Evolutionary conservation across 2,888 invertebrate species (phyloP), one percentile per base, ranked within the genome.

Genomic region (Cryptosula pallasiana): DNA sequence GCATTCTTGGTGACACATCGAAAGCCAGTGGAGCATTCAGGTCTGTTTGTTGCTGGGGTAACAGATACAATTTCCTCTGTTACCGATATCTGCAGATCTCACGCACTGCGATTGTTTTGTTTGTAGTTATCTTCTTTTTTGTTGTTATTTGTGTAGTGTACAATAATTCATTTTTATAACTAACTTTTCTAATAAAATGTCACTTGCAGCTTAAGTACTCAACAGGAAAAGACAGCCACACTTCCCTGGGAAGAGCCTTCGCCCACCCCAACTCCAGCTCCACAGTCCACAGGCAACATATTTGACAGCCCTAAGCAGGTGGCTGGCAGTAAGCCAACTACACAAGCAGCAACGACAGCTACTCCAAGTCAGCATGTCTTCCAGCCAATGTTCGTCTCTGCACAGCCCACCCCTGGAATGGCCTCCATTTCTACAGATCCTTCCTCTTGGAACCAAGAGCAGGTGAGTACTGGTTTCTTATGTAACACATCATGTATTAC

Each of bases 381-480:
- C 34, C 63, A 25, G 63, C 63, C 63, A 2, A 63, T 63, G 63
- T 63, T 63, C n/a, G 27, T 16, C 20, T 2, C 63, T 29, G 25
- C 32, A 9, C 5, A 27, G 2, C 25, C 32, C 29, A 13, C n/a
- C 32, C 32, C 63, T 9, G 3, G 16, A 2, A 27, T 5, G 5
- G 32, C 34, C 32, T 5, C 27, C 32, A 9, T 23, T 5, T 9
- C 20, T 13, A 9, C 27, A 13, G 63, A 63, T 32, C 32, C 63
- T 63, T 27, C 63, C 63, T 63, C 63, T 32, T 63, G 63, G 63
- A 63, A 32, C 63, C 20, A 13, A 32, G 63, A 63, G 27, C 63
- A 63, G n/a, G 63, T 63, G 45, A 45, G 45, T 45, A 45, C 20
- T 45, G n/a, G n/a, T n/a, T n/a, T n/a, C n/a, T n/a, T n/a, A n/a